phyloP scores from a whole-genome alignment of 1,140 invertebrate genomes.

The Sycobia sp. region DNA sequence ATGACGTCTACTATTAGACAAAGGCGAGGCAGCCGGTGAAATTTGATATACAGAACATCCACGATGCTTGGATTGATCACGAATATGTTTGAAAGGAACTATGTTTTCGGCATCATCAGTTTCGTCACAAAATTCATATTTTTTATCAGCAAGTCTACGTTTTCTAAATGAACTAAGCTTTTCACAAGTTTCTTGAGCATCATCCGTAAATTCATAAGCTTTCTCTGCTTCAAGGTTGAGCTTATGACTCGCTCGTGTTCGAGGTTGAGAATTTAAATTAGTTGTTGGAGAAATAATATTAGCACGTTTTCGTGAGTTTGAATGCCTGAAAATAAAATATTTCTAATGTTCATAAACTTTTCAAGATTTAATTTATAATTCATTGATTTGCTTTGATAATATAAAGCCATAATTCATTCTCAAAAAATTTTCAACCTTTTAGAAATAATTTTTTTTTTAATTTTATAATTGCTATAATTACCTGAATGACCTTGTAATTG shows the following conservation, averaged over 20 bases:
- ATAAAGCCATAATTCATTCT: no score
- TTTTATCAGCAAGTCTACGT: slow-evolving; percentile 84
- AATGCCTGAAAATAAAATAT: slow-evolving; percentile 39
- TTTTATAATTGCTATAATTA: not conserved
- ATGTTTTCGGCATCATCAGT: slow-evolving; percentile 82
- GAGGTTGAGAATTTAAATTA: slow-evolving; percentile 45
- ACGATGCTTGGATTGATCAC: slow-evolving; percentile 54
- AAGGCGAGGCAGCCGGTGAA: slow-evolving; percentile 50
- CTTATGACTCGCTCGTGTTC: slow-evolving; percentile 54
- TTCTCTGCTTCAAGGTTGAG: slow-evolving; percentile 68
- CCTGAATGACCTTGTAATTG: slow-evolving; percentile 49
- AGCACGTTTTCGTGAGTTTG: slow-evolving; percentile 49
- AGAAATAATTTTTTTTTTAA: no score
- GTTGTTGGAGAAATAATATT: slow-evolving; percentile 53
- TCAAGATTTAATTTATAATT: no score
- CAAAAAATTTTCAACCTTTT: no score
- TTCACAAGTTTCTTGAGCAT: slow-evolving; percentile 77
- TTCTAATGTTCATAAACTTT: not conserved
- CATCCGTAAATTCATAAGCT: slow-evolving; percentile 84
- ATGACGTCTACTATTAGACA: slow-evolving; percentile 49
- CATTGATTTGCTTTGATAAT: no score
- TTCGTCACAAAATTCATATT: slow-evolving; percentile 85
- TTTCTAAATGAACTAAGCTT: slow-evolving; percentile 82
- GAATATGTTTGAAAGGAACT: slow-evolving; percentile 71
- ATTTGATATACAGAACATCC: slow-evolving; percentile 52